phyloP scores from a whole-genome alignment of 2,113 vertebrate genomes.

The Mugil cephalus region DNA sequence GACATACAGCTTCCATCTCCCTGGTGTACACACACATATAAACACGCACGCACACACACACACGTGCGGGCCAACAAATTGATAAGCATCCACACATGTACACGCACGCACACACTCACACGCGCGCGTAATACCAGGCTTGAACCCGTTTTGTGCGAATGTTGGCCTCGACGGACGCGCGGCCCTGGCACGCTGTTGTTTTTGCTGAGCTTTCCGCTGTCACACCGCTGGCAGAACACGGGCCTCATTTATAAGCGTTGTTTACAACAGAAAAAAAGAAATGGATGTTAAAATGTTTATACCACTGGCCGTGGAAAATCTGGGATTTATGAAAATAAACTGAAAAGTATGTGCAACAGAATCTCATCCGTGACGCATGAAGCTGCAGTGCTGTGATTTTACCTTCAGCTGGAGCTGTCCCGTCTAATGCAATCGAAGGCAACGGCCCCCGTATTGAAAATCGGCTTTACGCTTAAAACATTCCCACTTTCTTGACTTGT shows the following conservation, averaged over 20 bases:
- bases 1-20: conserved; percentile 10
- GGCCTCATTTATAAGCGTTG: conserved; percentile 37
- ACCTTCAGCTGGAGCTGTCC: neutral
- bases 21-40: neutral
- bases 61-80: neutral
- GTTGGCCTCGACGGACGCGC: conserved; percentile 17
- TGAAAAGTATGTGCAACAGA: neutral
- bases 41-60: neutral
- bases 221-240: conserved; percentile 18
- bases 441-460: neutral
- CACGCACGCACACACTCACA: neutral
- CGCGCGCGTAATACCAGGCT: conserved; percentile 1
- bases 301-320: conserved; percentile 14
- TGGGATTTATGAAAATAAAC: conserved; percentile 14
- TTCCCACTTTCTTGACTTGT: neutral
- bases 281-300: conserved; percentile 30
- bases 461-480: neutral
- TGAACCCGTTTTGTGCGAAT: conserved; percentile 13
- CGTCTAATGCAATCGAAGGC: neutral
- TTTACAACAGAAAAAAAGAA: conserved; percentile 18
- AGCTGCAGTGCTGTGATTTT: neutral
- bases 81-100: neutral
- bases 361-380: neutral
- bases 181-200: conserved; percentile 2
- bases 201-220: conserved; percentile 15